Evolutionary conservation across 2,888 invertebrate species (phyloP), one percentile per base, ranked within the genome.

Genomic region (Orthonevra nobilis): DNA sequence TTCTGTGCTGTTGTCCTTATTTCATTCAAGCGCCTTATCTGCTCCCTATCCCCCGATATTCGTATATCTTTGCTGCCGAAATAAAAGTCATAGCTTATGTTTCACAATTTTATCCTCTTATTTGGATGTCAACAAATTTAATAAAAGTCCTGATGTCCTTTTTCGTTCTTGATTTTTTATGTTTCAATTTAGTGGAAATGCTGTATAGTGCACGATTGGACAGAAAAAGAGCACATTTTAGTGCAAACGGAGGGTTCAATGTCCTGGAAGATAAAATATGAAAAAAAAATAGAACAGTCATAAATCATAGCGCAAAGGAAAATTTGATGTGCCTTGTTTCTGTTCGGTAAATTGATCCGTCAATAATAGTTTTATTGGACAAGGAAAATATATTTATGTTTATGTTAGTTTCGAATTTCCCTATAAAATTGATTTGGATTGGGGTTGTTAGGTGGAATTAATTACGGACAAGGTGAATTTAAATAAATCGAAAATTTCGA

Each of bases 111-210:
- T 46, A 72, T 77, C 77, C 77, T 64, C 64, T 38, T 77, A 72
- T 77, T 60, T 15, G 32, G 72, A 77, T 77, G 77, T 77, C 72
- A 77, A 77, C 77, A 72, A 72, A 77, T 77, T 77, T 77, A 77
- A 77, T 77, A 77, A 77, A 77, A 77, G 69, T 60, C 50, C 69
- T 73, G 50, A 52, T 66, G 66, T 52, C 14, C 58, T 52, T 58
- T 46, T 60, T n/a, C n/a, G n/a, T n/a, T n/a, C n/a, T n/a, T n/a
- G n/a, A n/a, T n/a, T 74, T 60, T 77, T 77, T 77, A 77, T 77
- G 77, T 72, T 72, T 77, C 72, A 77, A 72, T 77, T 77, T 77
- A 66, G 72, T 72, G 52, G 77, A 70, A 75, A 70, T 75, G 58
- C 40, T 50, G 54, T 30, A 23, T 4, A 23, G n/a, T 4, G 42